Evolutionary conservation across 2,888 invertebrate genomes (phyloP), one percentile per base, ranked within the genome.

Genomic region (Euproctis similis): DNA sequence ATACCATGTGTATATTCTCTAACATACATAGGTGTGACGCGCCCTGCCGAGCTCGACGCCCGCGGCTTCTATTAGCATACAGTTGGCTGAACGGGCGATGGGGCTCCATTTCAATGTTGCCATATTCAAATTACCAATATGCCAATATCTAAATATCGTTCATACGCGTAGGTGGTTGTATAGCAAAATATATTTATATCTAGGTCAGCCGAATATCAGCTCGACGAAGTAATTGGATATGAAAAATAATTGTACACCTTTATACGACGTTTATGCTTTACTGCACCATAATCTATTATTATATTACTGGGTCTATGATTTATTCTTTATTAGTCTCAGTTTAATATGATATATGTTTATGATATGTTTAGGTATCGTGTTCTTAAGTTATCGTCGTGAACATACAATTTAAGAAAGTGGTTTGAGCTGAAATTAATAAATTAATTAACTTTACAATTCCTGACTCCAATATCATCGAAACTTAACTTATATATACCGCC

Each of bases 271-370:
- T 73, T 67, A 70, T 64, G 58, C 61, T 67, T 65, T 60, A 59
- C 61, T 59, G 56, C 47, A 58, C 38, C 53, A 38, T 45, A 71
- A 42, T 58, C 69, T 65, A 54, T 74, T 63, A 74, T 75, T 75
- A 76, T 55, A 54, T 50, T 64, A 60, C 56, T 54, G 51, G n/a
- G 49, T 56, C 56, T 47, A 62, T 68, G 67, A 74, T 71, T 71
- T 71, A 73, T 73, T 65, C 64, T 64, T 68, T 70, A 73, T 70
- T 67, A 69, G 58, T 53, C 57, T 56, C 64, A 67, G 66, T 72
- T 69, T 68, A 59, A 53, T 55, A 64, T 67, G 62, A 69, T 68
- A 61, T 63, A 65, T 64, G 60, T 53, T 62, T 55, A 52, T 43
- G 42, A 45, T 48, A 36, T 46, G 33, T 42, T 39, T n/a, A n/a